Base-by-base conservation (phyloP, 2,888 invertebrate genomes). In the Rhabditophanes sp. region DNA sequence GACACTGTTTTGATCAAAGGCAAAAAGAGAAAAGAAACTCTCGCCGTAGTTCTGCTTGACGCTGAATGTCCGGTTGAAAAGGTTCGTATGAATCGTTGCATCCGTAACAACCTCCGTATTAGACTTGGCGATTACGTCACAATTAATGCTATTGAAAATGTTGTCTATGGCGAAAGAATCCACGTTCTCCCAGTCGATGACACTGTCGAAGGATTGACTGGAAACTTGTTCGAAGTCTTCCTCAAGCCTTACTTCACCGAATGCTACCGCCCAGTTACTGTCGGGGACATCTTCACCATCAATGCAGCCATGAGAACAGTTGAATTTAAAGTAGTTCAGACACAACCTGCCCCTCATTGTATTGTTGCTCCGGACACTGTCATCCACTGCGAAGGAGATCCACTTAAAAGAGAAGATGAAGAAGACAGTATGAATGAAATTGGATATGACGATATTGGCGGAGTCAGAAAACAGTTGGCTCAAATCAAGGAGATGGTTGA, bases 401-500 rank as follows among this genome's bases (percentile, higher is more conserved):
- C 93, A 4, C 85, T 96, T 56, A 93, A 93, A 68, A 75, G 93
- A 56, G 93, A 93, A 80, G 93, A 96, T 60, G 93, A 96, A 61
- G 93, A 93, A 57, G 93, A 96, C 65, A 83, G 84, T 2, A 69
- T 93, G 19, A 90, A 90, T 70, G 90, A 93, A 4, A 88, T 96
- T 11, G 96, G 85, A 11, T 96, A 99, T 68, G 96, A 96, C 67
- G 96, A 99, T 67, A 93, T 99, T 66, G 96, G 96, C 44, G 96
- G 96, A 8, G 90, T 90, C 62, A 78, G 93, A 51, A 96, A 96
- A 71, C 96, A 96, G 69, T 72, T 96, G 51, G 96, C 96, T n/a
- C 88, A 90, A 72, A 93, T 93, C 66, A 93, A 93, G 70, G 93
- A 96, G 73, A 96, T 96, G 93, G 93, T 93, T 35, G 93, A 93